phyloP scores from a whole-genome alignment of 2,113 vertebrate genomes.

The Odobenus rosmarus region DNA sequence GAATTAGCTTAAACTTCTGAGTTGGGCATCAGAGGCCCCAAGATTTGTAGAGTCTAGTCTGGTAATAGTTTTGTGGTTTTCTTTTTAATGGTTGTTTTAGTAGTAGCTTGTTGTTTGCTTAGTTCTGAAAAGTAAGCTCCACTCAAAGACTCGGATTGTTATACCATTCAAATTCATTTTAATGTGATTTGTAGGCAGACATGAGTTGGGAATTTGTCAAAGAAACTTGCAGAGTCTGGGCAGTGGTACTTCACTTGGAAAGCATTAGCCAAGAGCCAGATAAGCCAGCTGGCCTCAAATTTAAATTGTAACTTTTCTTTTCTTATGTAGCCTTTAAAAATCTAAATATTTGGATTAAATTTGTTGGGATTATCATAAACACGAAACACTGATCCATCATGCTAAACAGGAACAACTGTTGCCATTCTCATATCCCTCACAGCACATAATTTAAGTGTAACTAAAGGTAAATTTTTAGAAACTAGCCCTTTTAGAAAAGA shows the following conservation, averaged over 20 bases:
- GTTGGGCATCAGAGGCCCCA: background rate
- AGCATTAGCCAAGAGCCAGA: slow-evolving; percentile 28
- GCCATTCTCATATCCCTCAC: background rate
- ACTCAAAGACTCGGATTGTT: slow-evolving; percentile 33
- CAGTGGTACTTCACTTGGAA: background rate
- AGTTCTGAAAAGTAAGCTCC: slow-evolving; percentile 52
- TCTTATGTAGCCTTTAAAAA: slow-evolving; percentile 16
- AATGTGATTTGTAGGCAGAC: slow-evolving; percentile 35
- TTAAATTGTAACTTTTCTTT: slow-evolving; percentile 14
- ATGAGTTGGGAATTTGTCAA: slow-evolving; percentile 54
- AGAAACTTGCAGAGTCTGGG: background rate
- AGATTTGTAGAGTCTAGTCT: slow-evolving; percentile 5
- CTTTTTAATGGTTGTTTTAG: slow-evolving; percentile 45
- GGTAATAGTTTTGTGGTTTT: slow-evolving; percentile 38
- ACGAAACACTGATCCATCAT: slow-evolving; percentile 11
- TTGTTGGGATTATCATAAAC: slow-evolving; percentile 37
- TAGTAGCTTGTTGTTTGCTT: slow-evolving; percentile 49
- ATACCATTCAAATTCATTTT: slow-evolving; percentile 21
- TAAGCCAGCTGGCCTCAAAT: slow-evolving; percentile 46
- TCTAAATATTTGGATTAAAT: slow-evolving; percentile 67
- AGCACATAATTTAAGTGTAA: slow-evolving; percentile 48
- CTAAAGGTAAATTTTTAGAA: slow-evolving; percentile 55
- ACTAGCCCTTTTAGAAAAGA: slow-evolving; percentile 62
- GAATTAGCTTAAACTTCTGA: slow-evolving; percentile 38
- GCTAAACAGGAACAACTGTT: background rate